Base-by-base conservation (phyloP, 2,113 vertebrate species). In the Mugil cephalus region DNA sequence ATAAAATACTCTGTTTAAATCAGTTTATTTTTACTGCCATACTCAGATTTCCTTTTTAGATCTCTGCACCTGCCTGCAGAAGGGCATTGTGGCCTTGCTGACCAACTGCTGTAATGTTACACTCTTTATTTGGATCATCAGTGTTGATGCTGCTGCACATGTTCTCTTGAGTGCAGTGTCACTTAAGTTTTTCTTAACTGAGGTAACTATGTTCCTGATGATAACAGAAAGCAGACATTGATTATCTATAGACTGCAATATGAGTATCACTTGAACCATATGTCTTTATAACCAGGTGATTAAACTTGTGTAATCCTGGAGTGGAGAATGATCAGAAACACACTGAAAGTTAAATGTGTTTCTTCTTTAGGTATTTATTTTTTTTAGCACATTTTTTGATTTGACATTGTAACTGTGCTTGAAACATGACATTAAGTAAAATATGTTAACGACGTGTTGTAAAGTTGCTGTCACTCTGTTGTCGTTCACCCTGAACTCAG, bases 21-120 rank as follows among this genome's bases (percentile, higher is more conserved):
- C 7, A 7, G 30, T 77, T 77, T 89, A 77, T 83, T 76, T 84
- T 60, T 56, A 42, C 7, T 64, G 52, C 51, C 30, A 56, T 73
- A 10, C 30, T 65, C 64, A 38, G 8, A 60, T 80, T 77, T 51
- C 77, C 35, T 52, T 2, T 58, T 76, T 40, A 46, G 58, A 77
- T 59, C 43, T 55, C 50, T 59, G 17, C 13, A 79, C 55, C 64
- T 73, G 56, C 24, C 60, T 48, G 14, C 65, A 55, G 74, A 89
- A 86, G 79, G 84, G 69, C 87, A 84, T 61, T 84, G 76, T 86
- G 80, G 84, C 78, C 67, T 80, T 73, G 48, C 18, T 64, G 62
- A 70, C 46, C 42, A 72, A 58, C 56, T 35, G 3, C 38, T 48
- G 52, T 64, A 42, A 13, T 75, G 35, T 72, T 51, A 72, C 69